Evolutionary conservation across 1,140 invertebrate genomes (phyloP).

Genomic region (Bombus picipes): DNA sequence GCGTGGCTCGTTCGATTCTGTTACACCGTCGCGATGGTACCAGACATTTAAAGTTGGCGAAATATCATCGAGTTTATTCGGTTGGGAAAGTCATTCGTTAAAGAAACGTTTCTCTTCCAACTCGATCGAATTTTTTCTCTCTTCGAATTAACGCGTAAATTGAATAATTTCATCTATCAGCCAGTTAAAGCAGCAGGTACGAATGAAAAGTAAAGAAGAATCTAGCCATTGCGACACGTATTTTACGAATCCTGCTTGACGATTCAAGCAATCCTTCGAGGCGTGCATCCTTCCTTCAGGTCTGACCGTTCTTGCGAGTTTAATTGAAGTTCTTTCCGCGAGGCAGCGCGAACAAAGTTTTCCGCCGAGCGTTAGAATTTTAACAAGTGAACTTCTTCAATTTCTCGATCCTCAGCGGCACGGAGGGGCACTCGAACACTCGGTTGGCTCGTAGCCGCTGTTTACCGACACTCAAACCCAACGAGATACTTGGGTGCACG

Average conservation of each 20-base stretch:
- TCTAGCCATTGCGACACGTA: neutral
- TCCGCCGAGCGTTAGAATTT: slow-evolving; percentile 57
- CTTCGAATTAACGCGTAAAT: neutral
- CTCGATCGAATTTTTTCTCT: neutral
- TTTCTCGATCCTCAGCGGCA: slow-evolving; percentile 40
- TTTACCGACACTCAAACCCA: slow-evolving; percentile 40
- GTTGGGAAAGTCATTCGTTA: neutral
- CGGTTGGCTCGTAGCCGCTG: slow-evolving; percentile 20
- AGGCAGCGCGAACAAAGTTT: slow-evolving; percentile 50
- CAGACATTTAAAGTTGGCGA: neutral
- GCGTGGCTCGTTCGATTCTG: neutral
- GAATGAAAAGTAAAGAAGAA: neutral
- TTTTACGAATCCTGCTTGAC: neutral
- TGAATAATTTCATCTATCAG: neutral
- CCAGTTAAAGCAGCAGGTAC: too few relatives aligned
- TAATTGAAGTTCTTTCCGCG: slow-evolving; percentile 48
- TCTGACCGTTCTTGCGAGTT: slow-evolving; percentile 29
- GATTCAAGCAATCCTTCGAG: neutral
- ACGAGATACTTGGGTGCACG: slow-evolving; percentile 5
- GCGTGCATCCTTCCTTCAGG: neutral
- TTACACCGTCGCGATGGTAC: neutral
- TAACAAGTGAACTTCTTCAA: slow-evolving; percentile 58
- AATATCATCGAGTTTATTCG: neutral
- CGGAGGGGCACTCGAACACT: slow-evolving; percentile 20
- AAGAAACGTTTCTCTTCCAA: neutral